These are phyloP conservation scores for Polydrusus cervinus DNA, from an alignment of 2,888 invertebrate genomes.

Conservation along the genomic window DNA sequence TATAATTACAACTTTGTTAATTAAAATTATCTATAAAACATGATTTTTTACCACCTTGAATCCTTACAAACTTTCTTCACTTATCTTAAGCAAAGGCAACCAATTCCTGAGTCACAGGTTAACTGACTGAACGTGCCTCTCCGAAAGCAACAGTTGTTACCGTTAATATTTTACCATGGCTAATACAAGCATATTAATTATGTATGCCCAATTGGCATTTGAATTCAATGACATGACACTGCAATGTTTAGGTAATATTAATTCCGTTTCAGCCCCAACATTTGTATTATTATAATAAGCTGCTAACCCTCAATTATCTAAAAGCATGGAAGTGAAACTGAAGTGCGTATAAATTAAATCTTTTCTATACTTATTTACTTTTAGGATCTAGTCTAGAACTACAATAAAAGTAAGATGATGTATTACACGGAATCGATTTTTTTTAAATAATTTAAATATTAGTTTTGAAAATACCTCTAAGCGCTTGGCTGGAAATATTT, in stretches of 20 bases:
- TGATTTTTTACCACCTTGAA: background rate
- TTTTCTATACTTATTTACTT: background rate
- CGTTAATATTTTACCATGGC: slow-evolving; percentile 71
- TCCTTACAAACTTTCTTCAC: background rate
- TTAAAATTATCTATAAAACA: background rate
- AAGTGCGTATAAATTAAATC: background rate
- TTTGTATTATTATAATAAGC: slow-evolving; percentile 59
- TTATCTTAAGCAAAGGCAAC: background rate
- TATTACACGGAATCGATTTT: too few relatives aligned
- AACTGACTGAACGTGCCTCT: slow-evolving; percentile 52
- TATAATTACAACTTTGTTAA: too few relatives aligned
- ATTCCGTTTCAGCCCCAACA: slow-evolving; percentile 64
- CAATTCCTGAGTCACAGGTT: slow-evolving; percentile 21
- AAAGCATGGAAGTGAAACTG: slow-evolving; percentile 33
- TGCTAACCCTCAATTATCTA: slow-evolving; percentile 21
- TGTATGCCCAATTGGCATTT: slow-evolving; percentile 71
- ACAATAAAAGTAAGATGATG: background rate
- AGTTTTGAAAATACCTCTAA: too few relatives aligned
- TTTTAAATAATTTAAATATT: too few relatives aligned
- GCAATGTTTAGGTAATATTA: slow-evolving; percentile 67
- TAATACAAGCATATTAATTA: slow-evolving; percentile 71
- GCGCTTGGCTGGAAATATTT: too few relatives aligned
- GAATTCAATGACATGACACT: slow-evolving; percentile 70
- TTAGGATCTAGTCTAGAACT: background rate
- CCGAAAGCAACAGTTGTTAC: slow-evolving; percentile 70